Evolutionary conservation across 1,140 invertebrate genomes (phyloP).

Genomic region (Drosophila grimshawi): DNA sequence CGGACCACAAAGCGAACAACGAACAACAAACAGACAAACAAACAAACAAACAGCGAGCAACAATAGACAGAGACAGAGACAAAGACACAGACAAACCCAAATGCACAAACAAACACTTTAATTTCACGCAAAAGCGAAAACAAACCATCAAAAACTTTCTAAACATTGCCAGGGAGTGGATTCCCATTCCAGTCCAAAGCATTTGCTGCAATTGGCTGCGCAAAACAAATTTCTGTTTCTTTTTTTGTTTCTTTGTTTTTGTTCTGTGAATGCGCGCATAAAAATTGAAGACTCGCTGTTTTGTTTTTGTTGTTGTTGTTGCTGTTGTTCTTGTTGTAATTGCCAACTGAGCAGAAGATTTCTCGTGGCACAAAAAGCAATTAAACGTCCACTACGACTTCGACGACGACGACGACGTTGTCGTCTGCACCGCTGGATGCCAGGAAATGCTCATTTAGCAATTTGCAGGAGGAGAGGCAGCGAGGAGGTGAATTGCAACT

Average conservation of each 20-base stretch:
- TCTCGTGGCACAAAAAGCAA: constrained; percentile 79
- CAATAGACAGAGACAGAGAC: not conserved
- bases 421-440: constrained; percentile 79
- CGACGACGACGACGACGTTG: constrained; percentile 44
- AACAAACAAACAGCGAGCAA: constrained; percentile 11
- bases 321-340: constrained; percentile 40
- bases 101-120: constrained; percentile 74
- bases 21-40: constrained; percentile 37
- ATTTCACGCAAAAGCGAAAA: constrained; percentile 73
- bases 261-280: constrained; percentile 43
- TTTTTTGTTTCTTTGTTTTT: constrained; percentile 33
- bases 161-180: constrained; percentile 51
- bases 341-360: constrained; percentile 64
- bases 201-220: constrained; percentile 55
- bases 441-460: constrained; percentile 84
- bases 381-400: constrained; percentile 62
- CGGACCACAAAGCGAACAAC: constrained; percentile 24
- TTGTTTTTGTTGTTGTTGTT: constrained; percentile 30
- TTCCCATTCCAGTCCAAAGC: constrained; percentile 31
- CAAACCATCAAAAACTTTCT: constrained; percentile 61
- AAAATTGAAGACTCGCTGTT: constrained; percentile 64
- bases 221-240: constrained; percentile 49
- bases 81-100: constrained; percentile 7
- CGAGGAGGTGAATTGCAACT: not conserved
- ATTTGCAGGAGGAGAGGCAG: constrained; percentile 45